Percentiles rank a stretch among this genome's conserved stretches.
Conservation (phyloP, 2,797 vertebrate genomes). For the Chloroceryle amazona region DNA sequence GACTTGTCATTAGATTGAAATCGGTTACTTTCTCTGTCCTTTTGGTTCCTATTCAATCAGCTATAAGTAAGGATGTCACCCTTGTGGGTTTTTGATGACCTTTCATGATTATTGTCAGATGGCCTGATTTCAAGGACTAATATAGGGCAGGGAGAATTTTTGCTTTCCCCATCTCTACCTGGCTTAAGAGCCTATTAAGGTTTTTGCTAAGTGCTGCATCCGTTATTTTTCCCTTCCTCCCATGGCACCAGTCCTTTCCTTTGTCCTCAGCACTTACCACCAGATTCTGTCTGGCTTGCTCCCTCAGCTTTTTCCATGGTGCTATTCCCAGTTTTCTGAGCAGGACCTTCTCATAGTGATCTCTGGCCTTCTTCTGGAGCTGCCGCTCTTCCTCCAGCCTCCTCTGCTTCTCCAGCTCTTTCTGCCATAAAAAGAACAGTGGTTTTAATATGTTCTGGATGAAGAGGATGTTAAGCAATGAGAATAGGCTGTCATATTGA, state of each 20-base stretch:
- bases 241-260: background rate
- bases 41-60: background rate
- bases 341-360: slow-evolving; percentile 84
- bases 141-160: background rate
- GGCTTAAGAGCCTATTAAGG: slow-evolving; percentile 1
- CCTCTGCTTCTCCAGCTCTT: slow-evolving; percentile 88
- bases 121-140: background rate
- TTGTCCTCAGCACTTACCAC: slow-evolving; percentile 78
- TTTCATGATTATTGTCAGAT: background rate
- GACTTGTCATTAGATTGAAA: background rate
- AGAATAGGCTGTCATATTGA: background rate
- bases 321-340: slow-evolving; percentile 85
- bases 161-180: background rate
- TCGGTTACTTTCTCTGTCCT: background rate
- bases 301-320: slow-evolving; percentile 90
- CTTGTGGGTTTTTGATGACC: background rate
- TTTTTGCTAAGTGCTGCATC: background rate
- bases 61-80: background rate
- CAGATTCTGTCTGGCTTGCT: slow-evolving; percentile 77
- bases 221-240: background rate
- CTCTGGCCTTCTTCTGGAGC: slow-evolving; percentile 81
- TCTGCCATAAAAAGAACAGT: slow-evolving; percentile 78
- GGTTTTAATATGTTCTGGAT: background rate
- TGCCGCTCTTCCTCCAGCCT: slow-evolving; percentile 83
- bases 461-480: background rate